These are phyloP conservation scores for Ictalurus furcatus DNA, from an alignment of 2,113 vertebrate species.

Conservation along the genomic window DNA sequence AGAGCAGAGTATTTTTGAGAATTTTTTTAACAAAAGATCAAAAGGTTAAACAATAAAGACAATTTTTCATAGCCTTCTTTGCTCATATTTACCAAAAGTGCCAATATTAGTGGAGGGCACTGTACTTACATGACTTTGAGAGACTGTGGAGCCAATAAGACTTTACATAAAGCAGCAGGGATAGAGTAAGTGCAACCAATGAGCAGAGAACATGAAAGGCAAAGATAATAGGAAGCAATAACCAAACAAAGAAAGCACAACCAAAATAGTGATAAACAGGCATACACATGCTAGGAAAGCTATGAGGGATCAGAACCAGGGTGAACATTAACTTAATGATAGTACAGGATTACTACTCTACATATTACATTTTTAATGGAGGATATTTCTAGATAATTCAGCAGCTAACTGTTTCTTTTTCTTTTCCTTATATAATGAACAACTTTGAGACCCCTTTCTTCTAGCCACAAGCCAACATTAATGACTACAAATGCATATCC, in stretches of 20 bases:
- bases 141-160: background rate
- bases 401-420: background rate
- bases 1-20: too few species aligned
- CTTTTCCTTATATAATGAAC: background rate
- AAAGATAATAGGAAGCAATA: background rate
- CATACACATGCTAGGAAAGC: background rate
- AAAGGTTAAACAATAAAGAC: too few species aligned
- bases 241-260: background rate
- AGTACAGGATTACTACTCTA: background rate
- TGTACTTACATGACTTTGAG: background rate
- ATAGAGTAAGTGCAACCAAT: background rate
- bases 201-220: background rate
- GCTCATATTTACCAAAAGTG: too few species aligned
- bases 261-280: background rate
- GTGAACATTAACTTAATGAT: background rate
- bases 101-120: too few species aligned
- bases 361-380: background rate
- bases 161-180: background rate
- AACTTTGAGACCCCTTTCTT: background rate
- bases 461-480: background rate
- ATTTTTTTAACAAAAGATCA: too few species aligned
- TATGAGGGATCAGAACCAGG: background rate
- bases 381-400: background rate
- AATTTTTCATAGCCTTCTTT: too few species aligned
- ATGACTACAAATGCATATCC: background rate